Evolutionary conservation across 2,797 vertebrate genomes (phyloP), one percentile per base, ranked within the genome.

Genomic region (Diplodus puntazzo): DNA sequence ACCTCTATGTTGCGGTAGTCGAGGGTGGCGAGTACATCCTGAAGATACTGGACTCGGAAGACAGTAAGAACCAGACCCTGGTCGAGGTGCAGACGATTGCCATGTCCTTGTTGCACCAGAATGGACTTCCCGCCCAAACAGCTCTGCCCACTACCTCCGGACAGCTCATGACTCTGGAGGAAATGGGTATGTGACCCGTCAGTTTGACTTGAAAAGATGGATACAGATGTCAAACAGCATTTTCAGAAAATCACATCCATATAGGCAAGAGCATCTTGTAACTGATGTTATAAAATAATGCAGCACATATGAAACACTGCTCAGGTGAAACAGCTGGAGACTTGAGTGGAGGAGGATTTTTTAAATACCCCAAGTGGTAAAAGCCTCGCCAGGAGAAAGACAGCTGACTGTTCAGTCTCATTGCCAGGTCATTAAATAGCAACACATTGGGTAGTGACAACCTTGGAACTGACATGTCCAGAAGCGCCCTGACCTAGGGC

Each of bases 21-120:
- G 83, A 91, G 17, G 89, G 93, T 0, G 70, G 69, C 0, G 92
- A 97, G 25, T 99, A 92, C 0, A 86, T 99, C 69, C 91, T 99
- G 59, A 99, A 99, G 91, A 94, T 99, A 73, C 95, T 93, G 92
- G 99, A 98, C 86, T 83, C 92, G 0, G 88, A 90, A 34, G 91
- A 96, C 85, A 99, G 98, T 75, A 88, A 82, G 83, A 81, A 95
- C 54, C 34, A 81, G 0, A 69, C 88, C 4, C 76, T 99, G 72
- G 63, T 96, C 0, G 96, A 97, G 76, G 63, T 92, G 0, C 98
- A 98, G 91, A 97, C 94, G 0, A 82, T 50, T 1, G 78, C 93
- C 83, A 97, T 97, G 96, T 90, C 93, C 76, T 95, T 97, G 68
- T 88, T 99, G 77, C 82, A 89, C 0, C 69, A 93, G 1, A 92